Percentiles rank a stretch among this genome's conserved stretches.
Evolutionary conservation across 2,888 invertebrate species (phyloP).

Genomic region (Pristionchus exspectatus): DNA sequence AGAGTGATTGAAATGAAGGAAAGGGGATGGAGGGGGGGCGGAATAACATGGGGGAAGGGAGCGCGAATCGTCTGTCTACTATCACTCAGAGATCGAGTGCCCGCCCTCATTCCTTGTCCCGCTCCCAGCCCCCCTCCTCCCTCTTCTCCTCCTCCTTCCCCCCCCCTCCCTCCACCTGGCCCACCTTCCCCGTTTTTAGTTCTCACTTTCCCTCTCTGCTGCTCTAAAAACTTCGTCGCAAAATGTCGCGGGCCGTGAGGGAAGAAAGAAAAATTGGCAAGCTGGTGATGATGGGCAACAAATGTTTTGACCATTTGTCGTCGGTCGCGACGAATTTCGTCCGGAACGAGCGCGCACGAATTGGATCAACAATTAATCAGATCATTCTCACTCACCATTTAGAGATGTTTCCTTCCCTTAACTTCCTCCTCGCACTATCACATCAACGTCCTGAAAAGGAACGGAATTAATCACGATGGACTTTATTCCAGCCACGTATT

Average conservation of each 20-base stretch:
- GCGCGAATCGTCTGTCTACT: neutral
- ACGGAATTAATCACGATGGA: neutral
- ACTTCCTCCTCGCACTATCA: neutral
- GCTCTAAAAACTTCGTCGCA: conserved; percentile 34
- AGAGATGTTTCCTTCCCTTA: neutral
- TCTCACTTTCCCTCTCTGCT: conserved; percentile 3
- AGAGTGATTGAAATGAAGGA: neutral
- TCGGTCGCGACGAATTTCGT: neutral
- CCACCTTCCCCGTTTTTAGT: conserved; percentile 39
- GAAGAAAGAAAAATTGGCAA: neutral
- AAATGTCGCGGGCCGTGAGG: neutral
- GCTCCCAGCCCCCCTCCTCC: neutral
- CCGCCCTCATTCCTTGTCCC: conserved; percentile 50
- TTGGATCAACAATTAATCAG: neutral
- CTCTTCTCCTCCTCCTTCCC: neutral
- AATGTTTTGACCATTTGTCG: neutral
- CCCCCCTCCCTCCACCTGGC: conserved; percentile 9
- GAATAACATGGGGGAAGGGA: conserved; percentile 3
- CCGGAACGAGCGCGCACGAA: neutral
- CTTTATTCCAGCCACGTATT: neutral
- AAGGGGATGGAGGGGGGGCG: neutral
- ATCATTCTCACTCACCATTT: conserved; percentile 18
- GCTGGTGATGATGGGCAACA: neutral
- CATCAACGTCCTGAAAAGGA: neutral
- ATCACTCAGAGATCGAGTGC: conserved; percentile 42